Base-by-base conservation (phyloP, 2,113 vertebrate genomes). In the Phoenicopterus ruber region DNA sequence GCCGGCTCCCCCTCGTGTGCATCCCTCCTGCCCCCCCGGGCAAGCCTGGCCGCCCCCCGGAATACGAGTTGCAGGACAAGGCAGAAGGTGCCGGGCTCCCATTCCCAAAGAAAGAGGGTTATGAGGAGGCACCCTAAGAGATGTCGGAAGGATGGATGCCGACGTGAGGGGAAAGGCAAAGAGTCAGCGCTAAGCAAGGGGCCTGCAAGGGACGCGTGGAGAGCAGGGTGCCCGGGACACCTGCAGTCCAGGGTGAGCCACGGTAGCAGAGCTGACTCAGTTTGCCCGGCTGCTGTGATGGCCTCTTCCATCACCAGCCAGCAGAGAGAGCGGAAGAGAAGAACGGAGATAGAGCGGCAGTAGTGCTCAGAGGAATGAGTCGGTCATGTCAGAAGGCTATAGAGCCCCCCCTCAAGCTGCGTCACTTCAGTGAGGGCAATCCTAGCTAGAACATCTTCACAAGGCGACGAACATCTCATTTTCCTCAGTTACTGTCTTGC, bases 51-150 rank as follows among this genome's bases (percentile, higher is more conserved):
- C 21, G 4, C 25, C 44, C 34, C 31, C 46, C 0, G 66, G 31
- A 4, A 3, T 6, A 3, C 7, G 38, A 1, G 55, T 2, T 5
- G 76, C 31, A 0, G 80, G 57, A 4, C 7, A 1, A 10, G 42
- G 5, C 42, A 13, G 42, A 13, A 17, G n/a, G 22, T 17, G n/a
- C 38, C 29, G 8, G 29, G 44, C 6, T 52, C 25, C 54, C 31
- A 0, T 59, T 44, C 13, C 67, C 55, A 0, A 2, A 31, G 67
- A 32, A 49, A 7, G 31, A 17, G 65, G 28, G 36, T 6, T 2
- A 0, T 3, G 38, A 29, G 44, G 40, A 7, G 59, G 34, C 54
- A 2, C 7, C 49, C 44, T 5, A 3, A 1, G 29, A 65, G 62
- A 1, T 34, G 47, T 34, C 16, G 8, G 61, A 47, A 58, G 18